Percentiles rank a stretch among this genome's conserved stretches.
phyloP scores from a whole-genome alignment of 2,797 vertebrate species.

The Erethizon dorsatum region DNA sequence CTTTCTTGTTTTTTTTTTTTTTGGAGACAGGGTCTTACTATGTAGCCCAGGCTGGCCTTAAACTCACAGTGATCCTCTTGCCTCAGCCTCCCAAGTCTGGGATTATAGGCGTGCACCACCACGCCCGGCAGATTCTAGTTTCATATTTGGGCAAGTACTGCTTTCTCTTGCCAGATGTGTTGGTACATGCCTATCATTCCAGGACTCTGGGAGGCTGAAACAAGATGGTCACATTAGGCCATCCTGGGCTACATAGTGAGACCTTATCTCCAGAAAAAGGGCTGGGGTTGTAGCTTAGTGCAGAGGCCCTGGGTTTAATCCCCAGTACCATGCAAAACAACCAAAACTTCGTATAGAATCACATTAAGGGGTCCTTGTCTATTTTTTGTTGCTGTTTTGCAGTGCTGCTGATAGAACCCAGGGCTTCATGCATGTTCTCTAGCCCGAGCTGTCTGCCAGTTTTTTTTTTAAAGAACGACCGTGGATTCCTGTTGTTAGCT shows the following conservation, averaged over 20 bases:
- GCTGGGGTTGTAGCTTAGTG: neutral
- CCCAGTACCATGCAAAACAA: neutral
- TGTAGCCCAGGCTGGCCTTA: neutral
- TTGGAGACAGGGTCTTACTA: neutral
- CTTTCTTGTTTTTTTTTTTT: neutral
- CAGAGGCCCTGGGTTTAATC: neutral
- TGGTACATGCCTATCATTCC: neutral
- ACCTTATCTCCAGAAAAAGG: neutral
- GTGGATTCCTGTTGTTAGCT: neutral
- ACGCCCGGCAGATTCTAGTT: neutral
- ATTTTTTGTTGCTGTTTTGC: neutral
- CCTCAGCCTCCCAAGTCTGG: neutral
- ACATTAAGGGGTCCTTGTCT: neutral
- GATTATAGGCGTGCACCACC: neutral
- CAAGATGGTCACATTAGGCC: neutral
- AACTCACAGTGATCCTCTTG: neutral
- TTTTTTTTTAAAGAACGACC: neutral
- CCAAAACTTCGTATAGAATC: neutral
- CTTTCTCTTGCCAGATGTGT: neutral
- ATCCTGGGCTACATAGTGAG: neutral
- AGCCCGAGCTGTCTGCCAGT: neutral
- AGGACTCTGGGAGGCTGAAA: neutral
- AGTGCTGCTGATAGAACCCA: neutral
- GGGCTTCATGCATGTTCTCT: neutral
- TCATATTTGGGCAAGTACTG: neutral